Percentiles rank a stretch among this genome's conserved stretches.
Conservation (phyloP, 2,797 vertebrate genomes). For the Acomys russatus region DNA sequence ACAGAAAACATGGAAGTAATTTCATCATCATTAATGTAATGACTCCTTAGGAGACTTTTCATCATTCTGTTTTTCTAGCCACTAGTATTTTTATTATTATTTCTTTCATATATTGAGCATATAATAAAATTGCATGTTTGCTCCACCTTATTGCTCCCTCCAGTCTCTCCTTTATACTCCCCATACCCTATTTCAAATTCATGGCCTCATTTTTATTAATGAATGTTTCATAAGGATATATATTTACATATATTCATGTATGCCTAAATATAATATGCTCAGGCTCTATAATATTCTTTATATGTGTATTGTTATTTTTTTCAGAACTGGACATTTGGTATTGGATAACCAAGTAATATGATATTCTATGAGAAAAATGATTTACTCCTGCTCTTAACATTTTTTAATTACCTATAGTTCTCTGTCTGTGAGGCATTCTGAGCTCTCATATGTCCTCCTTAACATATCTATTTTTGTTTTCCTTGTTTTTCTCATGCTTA, state of each 20-base stretch:
- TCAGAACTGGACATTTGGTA: background rate
- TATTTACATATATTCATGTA: background rate
- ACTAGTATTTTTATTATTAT: background rate
- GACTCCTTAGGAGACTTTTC: too few relatives aligned
- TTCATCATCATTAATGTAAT: too few relatives aligned
- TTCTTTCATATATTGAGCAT: background rate
- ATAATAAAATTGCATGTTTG: background rate
- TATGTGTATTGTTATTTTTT: background rate
- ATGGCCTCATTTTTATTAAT: background rate
- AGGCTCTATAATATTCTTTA: background rate
- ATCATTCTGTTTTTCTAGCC: background rate
- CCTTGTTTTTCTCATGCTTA: background rate
- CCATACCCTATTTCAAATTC: background rate
- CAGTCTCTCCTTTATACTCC: background rate
- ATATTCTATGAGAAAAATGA: background rate
- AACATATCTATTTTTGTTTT: background rate
- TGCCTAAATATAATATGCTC: background rate
- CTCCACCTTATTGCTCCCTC: background rate
- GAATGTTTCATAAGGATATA: too few relatives aligned
- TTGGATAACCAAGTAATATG: background rate
- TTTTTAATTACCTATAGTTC: background rate
- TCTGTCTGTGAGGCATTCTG: background rate
- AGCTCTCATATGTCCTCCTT: background rate
- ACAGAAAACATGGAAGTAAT: too few relatives aligned
- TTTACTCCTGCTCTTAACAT: background rate